Conservation (phyloP, 2,113 vertebrate species). For the Pygoscelis antarcticus region DNA sequence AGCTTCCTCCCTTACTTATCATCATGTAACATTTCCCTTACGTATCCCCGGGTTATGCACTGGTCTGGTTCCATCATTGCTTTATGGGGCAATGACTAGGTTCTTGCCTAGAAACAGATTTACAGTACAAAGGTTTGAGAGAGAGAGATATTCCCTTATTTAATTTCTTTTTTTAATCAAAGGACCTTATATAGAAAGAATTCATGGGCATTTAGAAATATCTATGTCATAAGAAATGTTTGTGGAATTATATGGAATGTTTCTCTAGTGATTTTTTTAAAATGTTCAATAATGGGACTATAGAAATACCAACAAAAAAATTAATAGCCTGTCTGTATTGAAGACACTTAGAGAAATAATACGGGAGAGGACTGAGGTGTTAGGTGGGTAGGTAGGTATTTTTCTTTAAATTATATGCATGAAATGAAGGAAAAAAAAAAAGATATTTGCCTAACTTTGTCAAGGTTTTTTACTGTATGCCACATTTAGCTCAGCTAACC, state of each 20-base stretch:
- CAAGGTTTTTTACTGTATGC: neutral
- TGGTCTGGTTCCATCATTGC: slow-evolving; percentile 19
- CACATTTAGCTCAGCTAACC: neutral
- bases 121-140: neutral
- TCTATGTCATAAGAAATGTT: neutral
- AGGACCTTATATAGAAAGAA: neutral
- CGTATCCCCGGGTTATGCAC: neutral
- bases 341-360: neutral
- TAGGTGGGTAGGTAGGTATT: neutral
- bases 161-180: neutral
- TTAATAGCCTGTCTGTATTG: neutral
- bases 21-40: slow-evolving; percentile 21
- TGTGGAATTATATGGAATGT: neutral
- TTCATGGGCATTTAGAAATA: neutral
- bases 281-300: neutral
- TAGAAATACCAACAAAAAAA: neutral
- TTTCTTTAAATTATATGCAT: neutral
- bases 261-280: neutral
- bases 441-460: neutral
- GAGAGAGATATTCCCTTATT: neutral
- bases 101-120: slow-evolving; percentile 24
- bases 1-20: slow-evolving; percentile 28
- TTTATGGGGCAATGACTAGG: slow-evolving; percentile 20
- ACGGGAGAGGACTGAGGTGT: neutral
- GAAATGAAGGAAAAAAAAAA: neutral